Evolutionary conservation across 1,140 invertebrate species (phyloP).

Genomic region (Aphelinus atriplicis): DNA sequence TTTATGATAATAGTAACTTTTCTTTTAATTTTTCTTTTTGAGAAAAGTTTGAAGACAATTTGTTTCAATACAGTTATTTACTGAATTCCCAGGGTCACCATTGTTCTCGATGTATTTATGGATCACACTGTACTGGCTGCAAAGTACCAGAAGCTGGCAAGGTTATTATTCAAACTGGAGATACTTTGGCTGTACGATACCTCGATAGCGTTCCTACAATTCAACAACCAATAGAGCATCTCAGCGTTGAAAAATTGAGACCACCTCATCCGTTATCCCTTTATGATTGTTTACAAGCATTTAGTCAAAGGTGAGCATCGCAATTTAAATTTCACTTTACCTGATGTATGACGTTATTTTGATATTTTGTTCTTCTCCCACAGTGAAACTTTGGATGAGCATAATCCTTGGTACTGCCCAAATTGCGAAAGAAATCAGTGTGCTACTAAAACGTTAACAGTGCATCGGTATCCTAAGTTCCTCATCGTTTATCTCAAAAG

Average conservation of each 20-base stretch:
- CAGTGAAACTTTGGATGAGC: constrained; percentile 75
- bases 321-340: neutral
- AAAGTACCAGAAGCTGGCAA: constrained; percentile 65
- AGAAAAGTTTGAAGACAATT: constrained; percentile 12
- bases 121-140: constrained; percentile 72
- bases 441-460: constrained; percentile 76
- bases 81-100: constrained; percentile 67
- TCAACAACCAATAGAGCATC: constrained; percentile 57
- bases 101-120: constrained; percentile 74
- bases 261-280: constrained; percentile 69
- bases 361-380: constrained; percentile 43
- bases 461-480: constrained; percentile 77
- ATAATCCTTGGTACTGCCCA: constrained; percentile 80
- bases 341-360: neutral
- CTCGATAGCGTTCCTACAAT: constrained; percentile 57
- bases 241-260: constrained; percentile 63
- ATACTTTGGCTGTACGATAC: constrained; percentile 71
- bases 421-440: constrained; percentile 74
- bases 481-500: constrained; percentile 79
- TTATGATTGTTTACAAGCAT: constrained; percentile 76
- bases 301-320: constrained; percentile 71
- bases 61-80: constrained; percentile 12
- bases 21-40: neutral
- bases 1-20: too few relatives aligned
- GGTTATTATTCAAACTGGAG: constrained; percentile 68